Conservation (phyloP, 2,888 invertebrate genomes). For the Drosophila rubida region DNA sequence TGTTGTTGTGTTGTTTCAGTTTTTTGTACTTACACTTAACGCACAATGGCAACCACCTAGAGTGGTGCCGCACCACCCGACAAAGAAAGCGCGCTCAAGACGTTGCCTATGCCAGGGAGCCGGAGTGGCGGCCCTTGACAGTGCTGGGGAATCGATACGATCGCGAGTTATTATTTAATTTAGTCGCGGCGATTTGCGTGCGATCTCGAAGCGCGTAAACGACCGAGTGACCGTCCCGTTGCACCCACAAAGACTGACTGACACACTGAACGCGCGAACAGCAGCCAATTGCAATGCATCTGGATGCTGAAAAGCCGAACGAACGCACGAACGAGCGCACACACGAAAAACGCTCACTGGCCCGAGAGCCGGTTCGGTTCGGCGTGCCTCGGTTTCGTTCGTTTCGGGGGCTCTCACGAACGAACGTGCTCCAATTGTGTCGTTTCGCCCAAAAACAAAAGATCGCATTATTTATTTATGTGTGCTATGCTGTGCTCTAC, state of each 20-base stretch:
- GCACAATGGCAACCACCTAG: constrained; percentile 48
- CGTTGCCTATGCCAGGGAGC: neutral
- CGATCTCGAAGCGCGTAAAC: constrained; percentile 4
- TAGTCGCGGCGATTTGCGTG: constrained; percentile 19
- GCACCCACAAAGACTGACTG: constrained; percentile 76
- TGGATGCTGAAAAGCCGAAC: constrained; percentile 55
- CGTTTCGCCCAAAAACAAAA: constrained; percentile 41
- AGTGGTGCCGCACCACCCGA: constrained; percentile 19
- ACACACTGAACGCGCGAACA: constrained; percentile 55
- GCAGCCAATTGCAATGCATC: constrained; percentile 64
- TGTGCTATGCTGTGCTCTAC: constrained; percentile 28
- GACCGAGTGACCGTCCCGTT: constrained; percentile 59
- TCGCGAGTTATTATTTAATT: constrained; percentile 60
- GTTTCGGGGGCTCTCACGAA: constrained; percentile 22
- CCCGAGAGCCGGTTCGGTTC: neutral
- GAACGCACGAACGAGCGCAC: neutral
- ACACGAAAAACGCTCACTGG: constrained; percentile 13
- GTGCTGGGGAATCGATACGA: constrained; percentile 39
- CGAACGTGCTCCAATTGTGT: constrained; percentile 63
- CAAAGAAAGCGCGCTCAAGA: neutral
- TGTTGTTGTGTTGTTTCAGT: constrained; percentile 15
- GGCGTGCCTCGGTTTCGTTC: constrained; percentile 21
- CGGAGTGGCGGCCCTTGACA: constrained; percentile 8
- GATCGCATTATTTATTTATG: constrained; percentile 62
- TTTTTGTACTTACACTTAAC: constrained; percentile 67